A percentile compares a stretch with the other conserved stretches of the same genome.
Conservation (phyloP, 2,888 invertebrate genomes). For the Dryococelus australis region DNA sequence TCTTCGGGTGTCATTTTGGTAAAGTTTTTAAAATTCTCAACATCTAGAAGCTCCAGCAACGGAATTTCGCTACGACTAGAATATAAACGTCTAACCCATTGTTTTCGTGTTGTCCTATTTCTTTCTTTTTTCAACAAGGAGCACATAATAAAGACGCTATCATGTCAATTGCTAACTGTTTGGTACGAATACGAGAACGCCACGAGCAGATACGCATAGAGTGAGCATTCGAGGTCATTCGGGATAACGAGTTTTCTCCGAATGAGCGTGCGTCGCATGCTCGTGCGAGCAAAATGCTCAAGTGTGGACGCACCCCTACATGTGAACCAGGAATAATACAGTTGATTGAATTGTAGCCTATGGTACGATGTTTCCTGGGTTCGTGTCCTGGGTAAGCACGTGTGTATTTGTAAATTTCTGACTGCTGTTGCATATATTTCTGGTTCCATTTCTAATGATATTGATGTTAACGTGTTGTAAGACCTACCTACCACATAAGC, state of each 20-base stretch:
- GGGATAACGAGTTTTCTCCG: background rate
- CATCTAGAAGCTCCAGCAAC: background rate
- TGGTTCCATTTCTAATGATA: too few species aligned
- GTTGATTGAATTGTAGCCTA: too few species aligned
- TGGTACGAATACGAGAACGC: background rate
- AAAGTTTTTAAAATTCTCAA: background rate
- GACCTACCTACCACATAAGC: too few species aligned
- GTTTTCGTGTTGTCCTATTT: background rate
- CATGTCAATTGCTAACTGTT: background rate
- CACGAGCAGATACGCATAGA: background rate
- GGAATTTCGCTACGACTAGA: background rate
- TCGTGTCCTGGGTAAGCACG: too few species aligned
- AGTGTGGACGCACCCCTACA: too few species aligned
- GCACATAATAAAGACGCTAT: slow-evolving; percentile 5
- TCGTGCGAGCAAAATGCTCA: background rate
- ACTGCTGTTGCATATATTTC: too few species aligned
- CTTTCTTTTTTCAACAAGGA: background rate
- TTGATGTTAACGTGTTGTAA: too few species aligned
- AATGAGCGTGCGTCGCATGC: background rate
- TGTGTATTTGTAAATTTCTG: too few species aligned
- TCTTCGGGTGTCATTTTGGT: background rate
- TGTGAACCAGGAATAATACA: too few species aligned
- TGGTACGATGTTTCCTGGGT: too few species aligned
- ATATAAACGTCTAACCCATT: too few species aligned
- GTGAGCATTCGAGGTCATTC: too few species aligned